These are phyloP conservation scores for Hippocampus guttulatus DNA, from an alignment of 2,113 vertebrate genomes.

Conservation along the genomic window DNA sequence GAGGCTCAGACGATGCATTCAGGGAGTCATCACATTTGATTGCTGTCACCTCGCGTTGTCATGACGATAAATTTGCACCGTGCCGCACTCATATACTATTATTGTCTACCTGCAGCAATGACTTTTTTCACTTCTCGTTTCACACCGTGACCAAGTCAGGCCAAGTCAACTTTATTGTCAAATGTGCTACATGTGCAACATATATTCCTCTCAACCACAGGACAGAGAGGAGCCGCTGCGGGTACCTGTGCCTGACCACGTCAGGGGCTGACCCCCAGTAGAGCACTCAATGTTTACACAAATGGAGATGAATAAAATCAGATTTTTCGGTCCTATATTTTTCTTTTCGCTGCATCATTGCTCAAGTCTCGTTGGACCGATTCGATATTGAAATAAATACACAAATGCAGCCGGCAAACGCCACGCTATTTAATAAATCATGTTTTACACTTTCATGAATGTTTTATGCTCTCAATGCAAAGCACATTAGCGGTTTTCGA, in stretches of 20 bases:
- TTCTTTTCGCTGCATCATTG: background rate
- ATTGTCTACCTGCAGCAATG: background rate
- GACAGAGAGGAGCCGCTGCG: too few relatives aligned
- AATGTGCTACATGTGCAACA: too few relatives aligned
- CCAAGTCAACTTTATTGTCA: too few relatives aligned
- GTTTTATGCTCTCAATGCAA: slow-evolving; percentile 7
- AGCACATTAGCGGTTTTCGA: slow-evolving; percentile 1
- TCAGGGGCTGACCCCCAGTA: background rate
- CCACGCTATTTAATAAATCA: background rate
- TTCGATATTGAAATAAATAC: background rate
- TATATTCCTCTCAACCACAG: too few relatives aligned
- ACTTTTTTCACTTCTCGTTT: background rate
- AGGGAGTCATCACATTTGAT: slow-evolving; percentile 11
- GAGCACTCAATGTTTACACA: background rate
- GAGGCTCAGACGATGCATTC: slow-evolving; percentile 24
- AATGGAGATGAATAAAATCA: background rate
- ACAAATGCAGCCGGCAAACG: background rate
- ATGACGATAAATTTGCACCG: background rate
- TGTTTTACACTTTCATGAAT: slow-evolving; percentile 4
- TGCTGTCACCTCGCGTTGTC: background rate
- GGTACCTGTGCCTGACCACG: too few relatives aligned
- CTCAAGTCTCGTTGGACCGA: background rate
- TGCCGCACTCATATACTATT: background rate
- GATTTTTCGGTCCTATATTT: background rate
- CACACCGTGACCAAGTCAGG: background rate